Evolutionary conservation across 2,797 vertebrate genomes (phyloP), one percentile per base, ranked within the genome.

Genomic region (Neopelma chrysocephalum): DNA sequence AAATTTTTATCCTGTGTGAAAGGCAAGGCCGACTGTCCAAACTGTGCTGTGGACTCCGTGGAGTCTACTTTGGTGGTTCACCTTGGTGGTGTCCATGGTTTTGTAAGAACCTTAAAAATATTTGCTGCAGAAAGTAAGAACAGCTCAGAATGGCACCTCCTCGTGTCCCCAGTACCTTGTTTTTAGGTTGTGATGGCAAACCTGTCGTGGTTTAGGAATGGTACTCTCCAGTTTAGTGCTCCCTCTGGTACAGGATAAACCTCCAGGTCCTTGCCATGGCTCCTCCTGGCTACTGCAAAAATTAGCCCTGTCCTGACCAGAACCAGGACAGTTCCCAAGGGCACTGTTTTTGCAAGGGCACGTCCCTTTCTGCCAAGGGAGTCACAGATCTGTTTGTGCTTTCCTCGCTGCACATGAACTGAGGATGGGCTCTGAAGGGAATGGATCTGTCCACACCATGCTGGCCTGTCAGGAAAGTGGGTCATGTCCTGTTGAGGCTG

Each of bases 291-390:
- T 57, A 34, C n/a, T 57, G 56, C 54, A n/a, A n/a, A 56, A 56
- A n/a, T n/a, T n/a, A 56, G 32, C 54, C 56, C n/a, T 34, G 56
- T 58, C 56, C n/a, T 58, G 56, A 15, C n/a, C 22, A 36, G 56
- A 58, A 58, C 56, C n/a, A 58, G n/a, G 54, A n/a, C 20, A 22
- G 54, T 94, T 94, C 83, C 80, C 71, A 92, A 82, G 87, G 94
- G 45, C 45, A 47, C 19, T 31, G 34, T 51, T 73, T 85, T 54
- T 78, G 57, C 57, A 57, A 62, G 53, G 31, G 43, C 80, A 85
- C 32, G 40, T 45, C 50, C 85, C 47, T 62, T 58, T 32, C 25
- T 60, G 51, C 20, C 23, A 56, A 19, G 27, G 31, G 45, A 81
- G 29, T 20, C 40, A 14, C 10, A 26, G 58, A 34, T 57, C 25